A percentile compares a stretch with the other conserved stretches of the same genome.
Conservation (phyloP, 2,113 vertebrate species). For the Brachyhypopomus gauderio region DNA sequence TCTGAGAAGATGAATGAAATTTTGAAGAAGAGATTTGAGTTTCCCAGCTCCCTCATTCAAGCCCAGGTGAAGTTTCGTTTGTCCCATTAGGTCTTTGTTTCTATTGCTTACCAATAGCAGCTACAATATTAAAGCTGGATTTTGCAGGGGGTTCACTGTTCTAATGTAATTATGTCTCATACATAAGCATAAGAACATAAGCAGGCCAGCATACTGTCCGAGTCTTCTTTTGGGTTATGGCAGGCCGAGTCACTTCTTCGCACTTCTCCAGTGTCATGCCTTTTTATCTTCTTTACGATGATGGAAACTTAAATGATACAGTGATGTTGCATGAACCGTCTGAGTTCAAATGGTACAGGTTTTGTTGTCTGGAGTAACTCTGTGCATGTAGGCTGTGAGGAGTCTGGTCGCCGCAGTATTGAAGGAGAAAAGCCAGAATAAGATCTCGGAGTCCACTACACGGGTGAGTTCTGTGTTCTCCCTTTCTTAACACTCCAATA, state of each 20-base stretch:
- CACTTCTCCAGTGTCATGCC: neutral
- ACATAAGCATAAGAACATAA: neutral
- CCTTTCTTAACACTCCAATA: neutral
- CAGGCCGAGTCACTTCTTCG: neutral
- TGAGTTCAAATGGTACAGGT: neutral
- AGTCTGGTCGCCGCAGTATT: conserved; percentile 85
- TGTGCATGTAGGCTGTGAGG: conserved; percentile 78
- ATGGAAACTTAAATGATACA: neutral
- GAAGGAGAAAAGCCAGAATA: conserved; percentile 82
- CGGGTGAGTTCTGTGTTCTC: conserved; percentile 74
- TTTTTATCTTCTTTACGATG: neutral
- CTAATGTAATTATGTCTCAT: neutral
- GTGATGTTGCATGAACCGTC: neutral
- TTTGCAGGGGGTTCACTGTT: neutral
- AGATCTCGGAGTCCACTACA: conserved; percentile 76
- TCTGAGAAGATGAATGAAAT: conserved; percentile 79
- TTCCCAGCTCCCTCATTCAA: conserved; percentile 86
- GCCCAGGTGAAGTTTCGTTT: conserved; percentile 80
- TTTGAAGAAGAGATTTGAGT: conserved; percentile 86
- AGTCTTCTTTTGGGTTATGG: neutral
- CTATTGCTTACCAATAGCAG: neutral
- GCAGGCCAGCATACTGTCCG: too few relatives aligned
- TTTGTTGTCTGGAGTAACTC: neutral
- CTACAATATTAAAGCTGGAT: neutral
- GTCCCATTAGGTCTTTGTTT: neutral